Evolutionary conservation across 2,888 invertebrate genomes (phyloP).

Genomic region (Myathropa florea): DNA sequence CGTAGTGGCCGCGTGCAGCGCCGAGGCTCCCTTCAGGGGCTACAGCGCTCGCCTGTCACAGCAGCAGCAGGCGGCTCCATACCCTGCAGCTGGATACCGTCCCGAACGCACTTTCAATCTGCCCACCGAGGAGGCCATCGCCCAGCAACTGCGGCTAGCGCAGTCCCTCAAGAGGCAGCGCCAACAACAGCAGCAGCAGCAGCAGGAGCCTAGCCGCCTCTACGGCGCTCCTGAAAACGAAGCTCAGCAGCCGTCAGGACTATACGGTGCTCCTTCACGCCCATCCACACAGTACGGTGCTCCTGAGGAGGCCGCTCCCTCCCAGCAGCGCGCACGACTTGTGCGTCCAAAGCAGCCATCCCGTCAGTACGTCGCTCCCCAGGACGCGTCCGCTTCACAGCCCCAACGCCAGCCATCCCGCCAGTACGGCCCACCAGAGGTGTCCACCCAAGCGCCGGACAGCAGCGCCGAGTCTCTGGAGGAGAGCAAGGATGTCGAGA

Average conservation of each 20-base stretch:
- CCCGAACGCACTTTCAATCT: slow-evolving; percentile 51
- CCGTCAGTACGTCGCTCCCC: slow-evolving; percentile 35
- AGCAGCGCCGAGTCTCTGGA: slow-evolving; percentile 48
- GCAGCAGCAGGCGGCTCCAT: slow-evolving; percentile 45
- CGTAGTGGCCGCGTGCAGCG: slow-evolving; percentile 25
- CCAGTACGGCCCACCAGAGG: slow-evolving; percentile 49
- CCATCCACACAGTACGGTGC: slow-evolving; percentile 28
- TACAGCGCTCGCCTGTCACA: slow-evolving; percentile 42
- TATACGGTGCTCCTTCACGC: slow-evolving; percentile 39
- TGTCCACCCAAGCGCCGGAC: slow-evolving; percentile 20
- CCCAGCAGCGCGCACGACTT: slow-evolving; percentile 34
- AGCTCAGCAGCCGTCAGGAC: slow-evolving; percentile 48
- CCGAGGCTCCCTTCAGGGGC: slow-evolving; percentile 53
- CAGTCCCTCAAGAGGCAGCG: slow-evolving; percentile 42
- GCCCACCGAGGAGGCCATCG: slow-evolving; percentile 55
- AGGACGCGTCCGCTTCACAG: slow-evolving; percentile 2
- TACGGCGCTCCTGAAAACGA: slow-evolving; percentile 56
- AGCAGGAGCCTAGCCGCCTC: slow-evolving; percentile 37
- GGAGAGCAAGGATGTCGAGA: slow-evolving; percentile 60
- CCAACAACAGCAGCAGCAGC: slow-evolving; percentile 16
- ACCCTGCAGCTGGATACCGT: slow-evolving; percentile 58
- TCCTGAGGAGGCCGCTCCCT: slow-evolving; percentile 25
- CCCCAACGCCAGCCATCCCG: slow-evolving; percentile 47
- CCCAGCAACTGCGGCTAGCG: slow-evolving; percentile 54
- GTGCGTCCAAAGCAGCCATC: slow-evolving; percentile 36